Evolutionary conservation across 1,140 invertebrate genomes (phyloP), one percentile per base, ranked within the genome.

Genomic region (Oryctes rhinoceros): DNA sequence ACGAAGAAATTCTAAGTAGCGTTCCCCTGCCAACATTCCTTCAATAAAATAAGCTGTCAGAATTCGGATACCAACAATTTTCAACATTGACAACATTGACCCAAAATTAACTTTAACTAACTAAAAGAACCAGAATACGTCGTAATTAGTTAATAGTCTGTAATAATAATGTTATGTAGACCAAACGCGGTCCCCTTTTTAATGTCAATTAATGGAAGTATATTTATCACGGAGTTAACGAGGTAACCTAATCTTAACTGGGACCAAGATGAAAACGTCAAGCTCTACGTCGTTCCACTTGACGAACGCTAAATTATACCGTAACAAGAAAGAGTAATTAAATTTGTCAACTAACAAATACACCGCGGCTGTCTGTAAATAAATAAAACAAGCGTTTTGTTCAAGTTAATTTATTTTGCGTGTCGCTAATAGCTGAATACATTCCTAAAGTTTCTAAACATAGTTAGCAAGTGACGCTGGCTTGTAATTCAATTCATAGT

Each of bases 151-250:
- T 62, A 62, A 62, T 62, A 62, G 53, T 7, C 9, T 62, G 53
- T 62, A 62, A 62, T n/a, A n/a, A n/a, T 62, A 62, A 62, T 62
- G 53, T 62, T 62, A 62, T 62, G 53, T 62, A 62, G 53, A 62
- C 53, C 7, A 15, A 62, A 20, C 53, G 53, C 53, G 53, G 53
- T 62, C 53, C 53, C 53, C 53, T 18, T 62, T 62, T 62, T 44
- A 62, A 62, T 62, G 53, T 62, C 53, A 62, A 62, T 62, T 62
- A 62, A 62, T 62, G 53, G 13, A 62, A 62, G 53, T 62, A 62
- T 62, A 62, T 62, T 7, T 62, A 7, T 62, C 53, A 62, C 53
- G 20, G 13, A 20, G 53, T 20, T 62, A 62, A 62, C 53, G 53
- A 62, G 3, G 20, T 62, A 62, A 20, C 53, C 3, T 62, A 62